Evolutionary conservation across 2,888 invertebrate species (phyloP).

Genomic region (Latheticus oryzae): DNA sequence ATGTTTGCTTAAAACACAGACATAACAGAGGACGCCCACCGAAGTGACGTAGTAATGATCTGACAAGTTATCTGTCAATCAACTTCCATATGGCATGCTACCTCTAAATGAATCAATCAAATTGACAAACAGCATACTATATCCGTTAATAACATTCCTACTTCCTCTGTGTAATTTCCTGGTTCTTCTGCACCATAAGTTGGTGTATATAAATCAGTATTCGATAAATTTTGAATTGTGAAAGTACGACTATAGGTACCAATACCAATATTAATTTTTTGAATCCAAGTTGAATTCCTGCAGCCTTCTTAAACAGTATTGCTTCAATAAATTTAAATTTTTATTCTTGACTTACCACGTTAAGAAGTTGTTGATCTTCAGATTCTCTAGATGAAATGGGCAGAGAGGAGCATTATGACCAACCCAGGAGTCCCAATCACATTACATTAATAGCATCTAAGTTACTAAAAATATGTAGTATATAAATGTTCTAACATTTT

Average conservation of each 20-base stretch:
- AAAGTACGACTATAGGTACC: slow-evolving; percentile 79
- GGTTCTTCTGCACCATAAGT: slow-evolving; percentile 70
- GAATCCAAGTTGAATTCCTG: slow-evolving; percentile 67
- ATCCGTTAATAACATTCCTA: too few relatives aligned
- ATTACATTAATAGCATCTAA: slow-evolving; percentile 64
- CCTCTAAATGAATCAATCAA: too few relatives aligned
- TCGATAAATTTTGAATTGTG: slow-evolving; percentile 66
- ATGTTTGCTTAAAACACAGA: too few relatives aligned
- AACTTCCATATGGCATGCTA: too few relatives aligned
- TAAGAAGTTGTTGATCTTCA: slow-evolving; percentile 44
- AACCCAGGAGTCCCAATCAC: slow-evolving; percentile 71
- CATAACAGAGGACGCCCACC: too few relatives aligned
- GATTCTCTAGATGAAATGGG: slow-evolving; percentile 63
- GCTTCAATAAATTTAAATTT: slow-evolving; percentile 4
- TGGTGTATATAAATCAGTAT: slow-evolving; percentile 69
- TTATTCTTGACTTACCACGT: slow-evolving; percentile 47
- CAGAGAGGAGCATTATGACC: slow-evolving; percentile 76
- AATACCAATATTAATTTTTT: slow-evolving; percentile 77
- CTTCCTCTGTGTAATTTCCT: slow-evolving; percentile 73
- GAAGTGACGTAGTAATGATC: too few relatives aligned
- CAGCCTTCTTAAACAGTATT: too few relatives aligned
- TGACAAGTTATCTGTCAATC: too few relatives aligned
- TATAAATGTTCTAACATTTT: not conserved
- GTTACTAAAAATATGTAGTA: slow-evolving; percentile 43
- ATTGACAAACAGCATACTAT: too few relatives aligned